Percentiles rank a stretch among this genome's conserved stretches.
phyloP scores from a whole-genome alignment of 2,888 invertebrate species.

The Galerucella calmariensis region DNA sequence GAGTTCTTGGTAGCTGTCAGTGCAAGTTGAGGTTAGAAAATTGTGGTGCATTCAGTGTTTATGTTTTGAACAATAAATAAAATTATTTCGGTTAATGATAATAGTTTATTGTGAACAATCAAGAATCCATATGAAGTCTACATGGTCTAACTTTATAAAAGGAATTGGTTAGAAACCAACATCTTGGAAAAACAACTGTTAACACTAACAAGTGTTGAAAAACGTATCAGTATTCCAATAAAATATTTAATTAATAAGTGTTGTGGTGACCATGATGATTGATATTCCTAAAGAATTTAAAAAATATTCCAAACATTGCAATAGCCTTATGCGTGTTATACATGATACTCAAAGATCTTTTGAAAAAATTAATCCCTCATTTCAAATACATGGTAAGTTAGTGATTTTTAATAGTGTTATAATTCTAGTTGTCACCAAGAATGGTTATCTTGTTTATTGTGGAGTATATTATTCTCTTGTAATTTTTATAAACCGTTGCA shows the following conservation, averaged over 20 bases:
- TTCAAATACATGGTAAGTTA: conserved; percentile 59
- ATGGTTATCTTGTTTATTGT: too few relatives aligned
- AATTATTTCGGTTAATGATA: conserved; percentile 26
- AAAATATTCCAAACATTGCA: conserved; percentile 60
- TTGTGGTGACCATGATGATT: conserved; percentile 51
- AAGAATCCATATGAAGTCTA: conserved; percentile 32
- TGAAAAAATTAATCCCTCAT: conserved; percentile 60
- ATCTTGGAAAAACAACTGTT: conserved; percentile 9
- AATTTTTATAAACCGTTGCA: too few relatives aligned
- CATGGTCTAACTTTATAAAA: conserved; percentile 26
- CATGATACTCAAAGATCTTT: conserved; percentile 60
- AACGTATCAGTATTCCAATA: conserved; percentile 28
- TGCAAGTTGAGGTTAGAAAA: conserved; percentile 17
- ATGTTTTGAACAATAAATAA: conserved; percentile 16
- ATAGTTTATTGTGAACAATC: conserved; percentile 8
- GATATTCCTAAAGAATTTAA: conserved; percentile 61
- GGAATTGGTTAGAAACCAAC: conserved; percentile 27
- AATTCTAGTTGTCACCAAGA: not conserved
- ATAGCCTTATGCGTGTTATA: conserved; percentile 60
- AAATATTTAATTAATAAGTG: conserved; percentile 10
- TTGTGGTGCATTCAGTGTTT: conserved; percentile 13
- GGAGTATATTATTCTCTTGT: too few relatives aligned
- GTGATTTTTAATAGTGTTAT: not conserved
- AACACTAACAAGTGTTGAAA: not conserved
- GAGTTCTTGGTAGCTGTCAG: not conserved